A percentile compares a stretch with the other conserved stretches of the same genome.
These are phyloP conservation scores for Ametastegia equiseti DNA, from an alignment of 2,888 invertebrate species.

Conservation along the genomic window DNA sequence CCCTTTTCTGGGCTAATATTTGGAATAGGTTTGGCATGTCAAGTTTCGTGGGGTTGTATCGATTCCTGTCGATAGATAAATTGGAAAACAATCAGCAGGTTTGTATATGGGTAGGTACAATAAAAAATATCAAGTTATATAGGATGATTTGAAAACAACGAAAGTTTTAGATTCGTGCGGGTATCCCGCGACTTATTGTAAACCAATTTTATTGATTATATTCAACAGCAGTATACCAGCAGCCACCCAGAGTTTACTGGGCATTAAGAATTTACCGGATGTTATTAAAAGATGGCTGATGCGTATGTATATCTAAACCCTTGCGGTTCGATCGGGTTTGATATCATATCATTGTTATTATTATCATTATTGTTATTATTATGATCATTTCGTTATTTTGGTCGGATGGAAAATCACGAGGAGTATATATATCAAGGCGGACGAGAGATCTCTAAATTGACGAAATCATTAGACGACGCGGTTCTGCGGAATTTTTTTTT, in stretches of 20 bases:
- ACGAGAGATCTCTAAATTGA: conserved; percentile 50
- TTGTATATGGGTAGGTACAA: background rate
- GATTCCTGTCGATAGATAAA: background rate
- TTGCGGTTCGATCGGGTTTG: background rate
- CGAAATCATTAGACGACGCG: conserved; percentile 54
- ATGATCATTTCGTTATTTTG: conserved; percentile 16
- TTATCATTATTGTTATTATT: too few species aligned
- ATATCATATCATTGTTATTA: conserved; percentile 6
- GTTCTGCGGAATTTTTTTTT: too few species aligned
- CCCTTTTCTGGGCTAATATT: background rate
- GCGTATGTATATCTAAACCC: background rate
- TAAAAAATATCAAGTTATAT: background rate
- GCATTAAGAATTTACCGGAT: background rate
- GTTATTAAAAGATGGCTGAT: background rate
- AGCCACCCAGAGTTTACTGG: background rate
- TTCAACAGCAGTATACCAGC: too few species aligned
- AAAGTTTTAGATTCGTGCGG: background rate
- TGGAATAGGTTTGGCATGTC: background rate
- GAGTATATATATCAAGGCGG: conserved; percentile 12
- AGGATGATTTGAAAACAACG: background rate
- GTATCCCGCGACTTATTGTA: background rate
- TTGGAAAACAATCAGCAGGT: background rate
- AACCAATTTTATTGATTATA: background rate
- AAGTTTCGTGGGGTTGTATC: background rate
- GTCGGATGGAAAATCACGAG: background rate